phyloP scores from a whole-genome alignment of 2,113 vertebrate genomes.

The Clarias magur region DNA sequence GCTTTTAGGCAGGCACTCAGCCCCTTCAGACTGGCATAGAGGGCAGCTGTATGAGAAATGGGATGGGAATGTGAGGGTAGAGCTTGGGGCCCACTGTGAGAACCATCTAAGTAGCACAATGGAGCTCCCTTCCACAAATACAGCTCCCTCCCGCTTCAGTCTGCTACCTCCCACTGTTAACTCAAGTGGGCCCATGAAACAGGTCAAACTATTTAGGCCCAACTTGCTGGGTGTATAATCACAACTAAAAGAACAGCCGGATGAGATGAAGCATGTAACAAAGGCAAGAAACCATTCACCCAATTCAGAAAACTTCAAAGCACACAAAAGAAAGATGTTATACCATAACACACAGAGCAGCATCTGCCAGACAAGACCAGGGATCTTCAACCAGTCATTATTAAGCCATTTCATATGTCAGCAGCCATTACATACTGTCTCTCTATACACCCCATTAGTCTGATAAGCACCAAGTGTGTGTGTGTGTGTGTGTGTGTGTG shows the following conservation, averaged over 20 bases:
- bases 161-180: slow-evolving; percentile 55
- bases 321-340: slow-evolving; percentile 66
- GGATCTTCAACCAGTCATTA: slow-evolving; percentile 73
- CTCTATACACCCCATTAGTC: slow-evolving; percentile 72
- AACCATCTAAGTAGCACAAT: slow-evolving; percentile 66
- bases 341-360: slow-evolving; percentile 67
- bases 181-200: slow-evolving; percentile 63
- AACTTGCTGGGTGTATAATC: slow-evolving; percentile 70
- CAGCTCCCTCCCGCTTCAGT: slow-evolving; percentile 44
- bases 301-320: slow-evolving; percentile 70
- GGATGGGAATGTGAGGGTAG: slow-evolving; percentile 62
- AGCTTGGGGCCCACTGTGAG: slow-evolving; percentile 62
- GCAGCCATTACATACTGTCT: slow-evolving; percentile 72
- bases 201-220: slow-evolving; percentile 72
- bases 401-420: slow-evolving; percentile 75
- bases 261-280: slow-evolving; percentile 63
- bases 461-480: slow-evolving; percentile 69
- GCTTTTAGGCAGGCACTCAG: slow-evolving; percentile 44
- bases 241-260: slow-evolving; percentile 67
- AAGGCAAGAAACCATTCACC: slow-evolving; percentile 69
- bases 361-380: slow-evolving; percentile 71
- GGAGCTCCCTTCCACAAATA: slow-evolving; percentile 60
- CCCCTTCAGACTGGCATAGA: slow-evolving; percentile 60
- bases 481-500: slow-evolving; percentile 28
- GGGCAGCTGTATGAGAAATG: slow-evolving; percentile 57